Evolutionary conservation across 2,113 vertebrate genomes (phyloP).

Genomic region (Clarias gariepinus): DNA sequence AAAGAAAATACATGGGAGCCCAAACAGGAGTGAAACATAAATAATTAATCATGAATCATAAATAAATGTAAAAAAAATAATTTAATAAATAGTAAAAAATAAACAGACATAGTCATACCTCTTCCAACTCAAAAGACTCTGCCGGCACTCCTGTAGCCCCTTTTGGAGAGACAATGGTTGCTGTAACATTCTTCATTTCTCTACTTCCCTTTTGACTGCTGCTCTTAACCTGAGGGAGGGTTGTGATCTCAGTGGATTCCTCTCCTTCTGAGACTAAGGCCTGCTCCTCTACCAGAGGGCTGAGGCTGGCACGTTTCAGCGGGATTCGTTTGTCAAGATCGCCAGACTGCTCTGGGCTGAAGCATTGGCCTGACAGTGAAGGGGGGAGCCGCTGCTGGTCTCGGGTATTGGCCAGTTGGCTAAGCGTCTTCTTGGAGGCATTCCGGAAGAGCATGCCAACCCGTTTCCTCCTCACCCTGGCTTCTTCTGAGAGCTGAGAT

Average conservation of each 20-base stretch:
- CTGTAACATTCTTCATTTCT: conserved; percentile 35
- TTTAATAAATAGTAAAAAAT: not conserved
- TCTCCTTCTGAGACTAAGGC: conserved; percentile 16
- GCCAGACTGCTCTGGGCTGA: conserved; percentile 1
- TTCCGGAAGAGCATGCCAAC: conserved; percentile 62
- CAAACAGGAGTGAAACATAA: not conserved
- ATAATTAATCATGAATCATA: too few relatives aligned
- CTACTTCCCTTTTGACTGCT: conserved; percentile 13
- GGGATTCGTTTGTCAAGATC: conserved; percentile 37
- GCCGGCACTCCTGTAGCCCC: conserved; percentile 35
- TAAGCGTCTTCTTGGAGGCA: conserved; percentile 64
- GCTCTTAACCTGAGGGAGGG: not conserved
- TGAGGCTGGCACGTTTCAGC: conserved; percentile 50
- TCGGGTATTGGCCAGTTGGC: conserved; percentile 43
- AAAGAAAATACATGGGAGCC: not conserved
- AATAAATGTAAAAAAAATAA: too few relatives aligned
- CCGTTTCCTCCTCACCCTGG: conserved; percentile 60
- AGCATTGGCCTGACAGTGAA: not conserved
- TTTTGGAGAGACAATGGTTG: conserved; percentile 29
- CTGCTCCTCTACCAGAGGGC: conserved; percentile 62
- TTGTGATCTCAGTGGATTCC: not conserved
- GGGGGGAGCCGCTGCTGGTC: not conserved
- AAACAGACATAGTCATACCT: conserved; percentile 57
- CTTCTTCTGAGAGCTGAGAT: conserved; percentile 50
- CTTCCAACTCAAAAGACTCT: conserved; percentile 66